Base-by-base conservation (phyloP, 2,888 invertebrate genomes). In the Zygogramma bicolorata region DNA sequence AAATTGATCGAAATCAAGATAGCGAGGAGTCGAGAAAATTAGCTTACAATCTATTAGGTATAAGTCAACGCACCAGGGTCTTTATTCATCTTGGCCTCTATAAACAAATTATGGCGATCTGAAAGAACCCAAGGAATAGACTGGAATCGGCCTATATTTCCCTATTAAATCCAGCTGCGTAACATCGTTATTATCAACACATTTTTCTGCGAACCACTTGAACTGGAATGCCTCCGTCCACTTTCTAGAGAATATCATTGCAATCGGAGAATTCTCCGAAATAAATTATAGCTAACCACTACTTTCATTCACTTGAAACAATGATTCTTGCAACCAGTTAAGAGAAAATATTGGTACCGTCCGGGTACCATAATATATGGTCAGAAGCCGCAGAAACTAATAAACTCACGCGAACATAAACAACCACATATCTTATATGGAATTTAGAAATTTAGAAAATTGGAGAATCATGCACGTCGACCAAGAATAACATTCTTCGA, bases 371-470 rank as follows among this genome's bases (percentile, higher is more conserved):
- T 53, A 63, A 63, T 63, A 46, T 63, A 63, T 63, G 63, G 63
- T 63, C 46, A 42, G 63, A 42, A 63, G 42, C 31, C 18, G 63
- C 29, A 63, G 46, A 46, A 63, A 31, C 63, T 46, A 63, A 63
- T 63, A 46, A 63, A 46, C 63, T 63, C 63, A 31, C 49, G 63
- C 63, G 13, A 46, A 46, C 63, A 18, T 46, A 63, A 63, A 63
- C 46, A 63, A 42, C 46, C 46, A 46, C 22, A 18, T 62, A 31
- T 25, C 63, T 29, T 63, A 46, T 20, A 73, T 69, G 73, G 73
- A 73, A 73, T 73, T 69, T 69, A 73, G 73, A 73, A 73, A 73
- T 73, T 73, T 73, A 73, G 73, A 73, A 73, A 69, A 73, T 73
- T 73, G 73, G 72, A 72, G 68, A 73, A 69, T 73, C 69, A 60